A percentile compares a stretch with the other conserved stretches of the same genome.
Conservation (phyloP, 2,888 invertebrate species). For the Drosophila borealis region DNA sequence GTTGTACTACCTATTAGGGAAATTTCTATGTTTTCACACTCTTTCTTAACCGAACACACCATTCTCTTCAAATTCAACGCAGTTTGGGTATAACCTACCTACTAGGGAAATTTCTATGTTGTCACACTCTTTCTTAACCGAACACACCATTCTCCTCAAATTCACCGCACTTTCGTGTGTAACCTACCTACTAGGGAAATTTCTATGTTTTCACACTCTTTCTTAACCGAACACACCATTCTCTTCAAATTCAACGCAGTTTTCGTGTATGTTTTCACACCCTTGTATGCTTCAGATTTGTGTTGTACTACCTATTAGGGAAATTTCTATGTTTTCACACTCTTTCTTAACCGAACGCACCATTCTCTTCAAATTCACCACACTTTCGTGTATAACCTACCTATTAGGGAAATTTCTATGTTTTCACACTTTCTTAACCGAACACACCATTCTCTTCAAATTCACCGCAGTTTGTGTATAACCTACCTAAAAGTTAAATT, state of each 20-base stretch:
- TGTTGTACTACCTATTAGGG: background rate
- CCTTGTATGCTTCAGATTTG: background rate
- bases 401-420: too few relatives aligned
- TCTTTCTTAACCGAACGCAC: too few relatives aligned
- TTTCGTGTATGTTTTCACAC: background rate
- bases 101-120: background rate
- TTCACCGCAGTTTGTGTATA: too few relatives aligned
- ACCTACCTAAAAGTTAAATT: background rate
- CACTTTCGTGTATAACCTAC: background rate
- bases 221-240: background rate
- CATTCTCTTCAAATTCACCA: background rate
- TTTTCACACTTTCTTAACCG: too few relatives aligned
- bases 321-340: background rate
- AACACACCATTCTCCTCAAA: too few relatives aligned
- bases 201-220: background rate
- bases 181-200: too few relatives aligned
- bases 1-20: background rate
- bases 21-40: background rate
- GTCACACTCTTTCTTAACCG: too few relatives aligned
- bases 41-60: too few relatives aligned
- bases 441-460: too few relatives aligned
- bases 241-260: background rate
- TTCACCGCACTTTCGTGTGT: too few relatives aligned
- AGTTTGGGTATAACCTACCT: background rate
- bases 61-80: too few relatives aligned